Base-by-base conservation (phyloP, 1,140 invertebrate genomes). In the Drosophila parvula region DNA sequence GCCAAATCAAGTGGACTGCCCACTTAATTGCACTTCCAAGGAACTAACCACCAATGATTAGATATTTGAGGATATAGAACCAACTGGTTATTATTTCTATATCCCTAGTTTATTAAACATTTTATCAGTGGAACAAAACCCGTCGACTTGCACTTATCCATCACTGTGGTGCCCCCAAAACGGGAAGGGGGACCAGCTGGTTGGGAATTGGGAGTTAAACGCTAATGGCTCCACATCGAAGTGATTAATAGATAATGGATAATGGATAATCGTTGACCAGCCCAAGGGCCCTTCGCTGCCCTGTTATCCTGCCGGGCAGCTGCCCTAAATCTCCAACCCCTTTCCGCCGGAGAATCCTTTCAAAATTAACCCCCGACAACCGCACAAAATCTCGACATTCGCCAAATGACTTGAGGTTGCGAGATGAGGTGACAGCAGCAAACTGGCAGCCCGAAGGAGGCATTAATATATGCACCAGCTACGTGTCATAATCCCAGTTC, bases 391-490 rank as follows among this genome's bases (percentile, higher is more conserved):
- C 69, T 50, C 67, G 16, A 59, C 53, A 71, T 14, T 47, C 67
- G 67, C 69, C 67, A 73, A 53, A 71, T 59, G 69, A 58, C 69
- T 73, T 73, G 69, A 73, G 69, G 64, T 77, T 71, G 48, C 53
- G 50, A 38, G 51, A 63, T 78, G 79, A 81, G 45, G 36, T 67
- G 79, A 81, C 79, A 78, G 58, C 47, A 58, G 60, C 50, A 61
- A 59, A 38, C 41, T 38, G 44, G 28, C 10, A 41, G 28, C n/a
- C 51, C 61, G 5, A 28, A 34, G 10, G 45, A 14, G 64, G 36
- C 79, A 79, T 81, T 81, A 82, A 69, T 79, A 69, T 82, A 73
- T 73, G 79, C 68, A 56, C 68, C 62, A 69, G 74, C 59, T 55
- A 62, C 58, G 79, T 81, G 80, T 78, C 79, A 82, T 74, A 82